These are phyloP conservation scores for Pachyseris speciosa DNA, from an alignment of 64 coral and sea anemone genomes.

Conservation along the genomic window DNA sequence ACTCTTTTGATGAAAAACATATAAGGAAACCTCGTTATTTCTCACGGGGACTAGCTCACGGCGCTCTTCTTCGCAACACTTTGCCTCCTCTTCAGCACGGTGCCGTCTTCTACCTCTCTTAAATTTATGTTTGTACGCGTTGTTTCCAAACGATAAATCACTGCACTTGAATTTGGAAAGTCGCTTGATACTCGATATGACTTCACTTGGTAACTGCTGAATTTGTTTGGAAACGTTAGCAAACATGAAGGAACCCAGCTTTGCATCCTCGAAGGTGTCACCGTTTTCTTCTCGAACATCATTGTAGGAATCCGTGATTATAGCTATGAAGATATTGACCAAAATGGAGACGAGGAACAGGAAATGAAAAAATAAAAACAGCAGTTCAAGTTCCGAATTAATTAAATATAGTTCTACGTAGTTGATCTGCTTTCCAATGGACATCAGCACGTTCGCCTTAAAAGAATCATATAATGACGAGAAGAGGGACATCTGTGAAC, in stretches of 20 bases:
- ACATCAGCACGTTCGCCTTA: background rate
- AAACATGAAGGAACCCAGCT: background rate
- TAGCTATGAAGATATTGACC: conserved; percentile 42
- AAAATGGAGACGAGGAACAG: background rate
- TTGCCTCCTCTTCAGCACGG: background rate
- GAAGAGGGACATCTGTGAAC: conserved; percentile 18
- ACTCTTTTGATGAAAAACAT: background rate
- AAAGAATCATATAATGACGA: conserved; percentile 54
- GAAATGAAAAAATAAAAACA: conserved; percentile 21
- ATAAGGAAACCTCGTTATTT: background rate
- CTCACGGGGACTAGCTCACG: background rate
- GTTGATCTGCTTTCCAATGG: background rate
- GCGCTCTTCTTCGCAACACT: background rate
- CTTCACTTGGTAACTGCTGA: background rate
- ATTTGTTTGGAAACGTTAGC: background rate
- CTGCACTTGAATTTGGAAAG: background rate
- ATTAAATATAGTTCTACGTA: background rate
- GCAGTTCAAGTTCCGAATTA: background rate
- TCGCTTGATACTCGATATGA: background rate
- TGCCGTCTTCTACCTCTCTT: background rate
- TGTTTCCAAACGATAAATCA: background rate
- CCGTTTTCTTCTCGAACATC: background rate
- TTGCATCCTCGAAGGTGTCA: background rate
- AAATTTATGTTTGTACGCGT: background rate
- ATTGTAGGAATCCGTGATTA: conserved; percentile 20